A percentile compares a stretch with the other conserved stretches of the same genome.
Evolutionary conservation across 2,113 vertebrate genomes (phyloP).

Genomic region (Anolis sagrei): DNA sequence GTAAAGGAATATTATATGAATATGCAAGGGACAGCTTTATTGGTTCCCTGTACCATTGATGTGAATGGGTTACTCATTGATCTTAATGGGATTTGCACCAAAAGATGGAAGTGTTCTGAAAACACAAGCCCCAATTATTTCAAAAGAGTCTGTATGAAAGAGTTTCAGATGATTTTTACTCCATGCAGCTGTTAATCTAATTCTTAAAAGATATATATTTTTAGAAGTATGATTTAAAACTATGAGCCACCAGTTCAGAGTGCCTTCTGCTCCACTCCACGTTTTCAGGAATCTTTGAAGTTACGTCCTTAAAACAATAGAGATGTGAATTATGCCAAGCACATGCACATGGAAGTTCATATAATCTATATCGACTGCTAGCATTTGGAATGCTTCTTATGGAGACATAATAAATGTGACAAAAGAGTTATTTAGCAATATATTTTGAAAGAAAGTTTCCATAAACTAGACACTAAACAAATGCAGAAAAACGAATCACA

Average conservation of each 20-base stretch:
- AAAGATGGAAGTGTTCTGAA: background rate
- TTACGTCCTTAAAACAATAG: background rate
- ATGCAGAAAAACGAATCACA: too few species aligned
- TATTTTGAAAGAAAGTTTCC: too few species aligned
- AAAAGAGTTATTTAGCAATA: background rate
- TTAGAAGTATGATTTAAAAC: background rate
- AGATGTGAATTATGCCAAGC: background rate
- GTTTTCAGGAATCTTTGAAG: background rate
- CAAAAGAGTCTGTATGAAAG: background rate
- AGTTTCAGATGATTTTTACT: background rate
- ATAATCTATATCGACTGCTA: background rate
- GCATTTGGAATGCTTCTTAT: constrained; percentile 10
- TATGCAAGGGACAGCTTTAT: too few species aligned
- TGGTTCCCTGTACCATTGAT: background rate
- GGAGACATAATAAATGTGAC: background rate
- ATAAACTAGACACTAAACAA: too few species aligned
- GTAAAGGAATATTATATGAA: too few species aligned
- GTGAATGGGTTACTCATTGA: background rate
- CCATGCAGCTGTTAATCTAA: background rate
- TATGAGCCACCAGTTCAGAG: background rate
- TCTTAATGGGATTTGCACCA: background rate
- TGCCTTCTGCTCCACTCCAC: background rate
- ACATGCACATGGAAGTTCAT: background rate
- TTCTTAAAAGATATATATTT: background rate
- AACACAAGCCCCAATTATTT: background rate